Base-by-base conservation (phyloP, 2,113 vertebrate species). In the Boleophthalmus pectinirostris region DNA sequence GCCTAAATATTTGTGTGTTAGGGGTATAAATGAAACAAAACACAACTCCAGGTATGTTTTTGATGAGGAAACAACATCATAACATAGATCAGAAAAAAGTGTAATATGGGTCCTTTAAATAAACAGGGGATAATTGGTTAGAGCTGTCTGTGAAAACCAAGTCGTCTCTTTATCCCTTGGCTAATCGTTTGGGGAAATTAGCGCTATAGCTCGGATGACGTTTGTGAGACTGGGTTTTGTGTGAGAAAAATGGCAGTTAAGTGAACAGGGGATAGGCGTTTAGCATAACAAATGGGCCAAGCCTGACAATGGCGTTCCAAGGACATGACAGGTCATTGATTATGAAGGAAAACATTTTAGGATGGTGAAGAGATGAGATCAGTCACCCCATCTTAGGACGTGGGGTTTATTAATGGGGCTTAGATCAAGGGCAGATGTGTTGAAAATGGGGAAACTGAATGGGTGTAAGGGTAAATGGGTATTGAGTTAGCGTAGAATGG, bases 271-370 rank as follows among this genome's bases (percentile, higher is more conserved):
- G 68, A 73, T 47, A 51, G 64, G 68, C 21, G 13, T 57, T 15
- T 68, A 20, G 14, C 16, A n/a, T 23, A 21, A 69, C 24, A 75
- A 79, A 84, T 82, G 33, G 49, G 23, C 3, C n/a, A 13, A 46
- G 35, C 64, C 13, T 72, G 58, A 72, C 58, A 20, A 35, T 24
- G 63, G 58, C 16, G 58, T 33, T 21, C 43, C 67, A 65, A 85
- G 35, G 80, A 80, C 56, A 43, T 68, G 23, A 23, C 46, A 21
- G 46, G 2, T 12, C 4, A 12, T 8, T 66, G 49, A 45, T 15
- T 29, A 56, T 29, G 18, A 24, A 69, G n/a, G 49, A 24, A 77
- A 75, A 74, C 13, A n/a, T 75, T 38, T 69, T 7, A 45, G 12
- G 33, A 58, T 72, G 57, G 25, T 69, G 69, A 79, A 60, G 23